These are phyloP conservation scores for Napeogenes sylphis DNA, from an alignment of 2,888 invertebrate species.

Conservation along the genomic window DNA sequence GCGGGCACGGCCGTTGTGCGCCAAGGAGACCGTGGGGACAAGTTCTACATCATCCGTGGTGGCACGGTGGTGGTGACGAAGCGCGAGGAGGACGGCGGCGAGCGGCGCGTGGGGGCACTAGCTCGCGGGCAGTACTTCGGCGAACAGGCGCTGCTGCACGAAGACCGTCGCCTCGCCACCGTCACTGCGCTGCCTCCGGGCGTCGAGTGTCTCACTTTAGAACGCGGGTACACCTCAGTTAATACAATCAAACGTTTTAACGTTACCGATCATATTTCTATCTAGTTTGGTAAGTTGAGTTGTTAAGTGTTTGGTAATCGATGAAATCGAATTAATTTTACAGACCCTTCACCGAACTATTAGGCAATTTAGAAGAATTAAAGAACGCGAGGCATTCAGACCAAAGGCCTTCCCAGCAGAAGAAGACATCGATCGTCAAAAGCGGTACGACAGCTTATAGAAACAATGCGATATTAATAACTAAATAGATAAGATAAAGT, in stretches of 20 bases:
- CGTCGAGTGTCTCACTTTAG: slow-evolving; percentile 91
- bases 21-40: slow-evolving; percentile 92
- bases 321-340: slow-evolving; percentile 5
- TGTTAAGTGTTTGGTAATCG: not conserved
- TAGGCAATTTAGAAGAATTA: slow-evolving; percentile 88
- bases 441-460: slow-evolving; percentile 48
- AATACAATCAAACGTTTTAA: not conserved
- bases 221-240: slow-evolving; percentile 81
- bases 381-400: slow-evolving; percentile 58
- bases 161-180: slow-evolving; percentile 92
- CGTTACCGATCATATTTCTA: too few relatives aligned
- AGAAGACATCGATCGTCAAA: slow-evolving; percentile 59
- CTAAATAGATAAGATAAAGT: slow-evolving; percentile 6
- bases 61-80: slow-evolving; percentile 87
- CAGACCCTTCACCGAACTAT: slow-evolving; percentile 87
- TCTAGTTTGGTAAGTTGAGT: not conserved
- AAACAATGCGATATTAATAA: not conserved
- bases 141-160: slow-evolving; percentile 90
- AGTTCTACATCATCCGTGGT: slow-evolving; percentile 93
- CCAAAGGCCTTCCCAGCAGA: slow-evolving; percentile 56
- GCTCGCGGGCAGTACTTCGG: slow-evolving; percentile 92
- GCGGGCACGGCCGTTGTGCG: slow-evolving; percentile 87
- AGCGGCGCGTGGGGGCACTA: slow-evolving; percentile 82
- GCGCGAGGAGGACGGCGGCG: slow-evolving; percentile 76
- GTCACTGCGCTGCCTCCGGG: slow-evolving; percentile 91